phyloP scores from a whole-genome alignment of 2,888 invertebrate species.

The Phorcus lineatus region DNA sequence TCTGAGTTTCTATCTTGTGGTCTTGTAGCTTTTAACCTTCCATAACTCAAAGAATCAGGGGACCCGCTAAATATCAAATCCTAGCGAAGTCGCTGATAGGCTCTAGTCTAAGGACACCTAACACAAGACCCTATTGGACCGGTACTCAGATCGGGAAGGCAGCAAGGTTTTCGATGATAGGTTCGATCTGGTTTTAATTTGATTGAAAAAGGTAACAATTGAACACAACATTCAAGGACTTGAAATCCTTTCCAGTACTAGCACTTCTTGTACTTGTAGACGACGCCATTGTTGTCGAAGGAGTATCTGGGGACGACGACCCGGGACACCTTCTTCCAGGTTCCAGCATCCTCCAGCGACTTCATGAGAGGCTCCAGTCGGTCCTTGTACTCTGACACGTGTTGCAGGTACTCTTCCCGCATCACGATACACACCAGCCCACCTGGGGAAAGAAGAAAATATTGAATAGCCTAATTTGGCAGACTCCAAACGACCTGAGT shows the following conservation, averaged over 20 bases:
- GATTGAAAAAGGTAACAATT: not conserved
- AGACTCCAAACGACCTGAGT: too few species aligned
- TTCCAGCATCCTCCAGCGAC: conserved; percentile 48
- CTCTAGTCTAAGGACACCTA: too few species aligned
- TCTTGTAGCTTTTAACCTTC: too few species aligned
- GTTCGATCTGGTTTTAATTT: too few species aligned
- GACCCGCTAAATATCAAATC: too few species aligned
- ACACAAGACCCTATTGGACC: too few species aligned
- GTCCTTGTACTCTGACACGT: conserved; percentile 62
- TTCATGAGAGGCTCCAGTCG: conserved; percentile 58
- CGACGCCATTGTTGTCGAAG: conserved; percentile 63
- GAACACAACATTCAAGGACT: not conserved
- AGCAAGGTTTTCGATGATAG: too few species aligned
- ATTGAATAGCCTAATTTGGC: too few species aligned
- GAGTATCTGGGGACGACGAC: conserved; percentile 63
- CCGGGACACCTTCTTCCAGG: conserved; percentile 51
- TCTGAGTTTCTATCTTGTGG: too few species aligned
- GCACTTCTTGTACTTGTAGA: conserved; percentile 56
- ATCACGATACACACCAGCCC: conserved; percentile 63
- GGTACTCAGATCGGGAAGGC: too few species aligned
- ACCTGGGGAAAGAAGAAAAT: conserved; percentile 48
- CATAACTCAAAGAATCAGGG: too few species aligned
- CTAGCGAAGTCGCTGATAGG: too few species aligned
- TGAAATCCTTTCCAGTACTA: not conserved
- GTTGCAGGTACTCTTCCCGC: conserved; percentile 63